Conservation (phyloP, 2,888 invertebrate species). For the Sesamia inferens region DNA sequence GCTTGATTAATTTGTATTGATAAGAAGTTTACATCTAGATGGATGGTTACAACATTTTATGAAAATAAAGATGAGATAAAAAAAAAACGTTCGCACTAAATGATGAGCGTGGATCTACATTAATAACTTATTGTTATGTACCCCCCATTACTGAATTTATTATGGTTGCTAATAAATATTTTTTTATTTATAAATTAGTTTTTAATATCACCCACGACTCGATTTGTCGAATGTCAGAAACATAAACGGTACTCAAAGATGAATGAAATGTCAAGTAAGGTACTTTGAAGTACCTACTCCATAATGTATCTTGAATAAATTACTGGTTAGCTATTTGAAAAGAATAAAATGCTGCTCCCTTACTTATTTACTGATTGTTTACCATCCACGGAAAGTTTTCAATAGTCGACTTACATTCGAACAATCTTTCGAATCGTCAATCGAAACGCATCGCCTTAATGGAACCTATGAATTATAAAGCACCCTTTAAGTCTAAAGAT, state of each 20-base stretch:
- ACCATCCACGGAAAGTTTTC: slow-evolving; percentile 10
- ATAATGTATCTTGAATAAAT: slow-evolving; percentile 66
- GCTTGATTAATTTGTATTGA: too few species aligned
- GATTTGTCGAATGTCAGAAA: slow-evolving; percentile 13
- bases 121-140: neutral
- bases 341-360: slow-evolving; percentile 54
- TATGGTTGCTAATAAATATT: neutral
- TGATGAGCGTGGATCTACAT: too few species aligned
- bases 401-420: slow-evolving; percentile 2
- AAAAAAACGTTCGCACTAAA: too few species aligned
- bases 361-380: slow-evolving; percentile 33
- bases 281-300: slow-evolving; percentile 38
- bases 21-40: too few species aligned
- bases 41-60: too few species aligned
- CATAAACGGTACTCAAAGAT: slow-evolving; percentile 19
- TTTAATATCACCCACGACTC: neutral
- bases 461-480: slow-evolving; percentile 3
- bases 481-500: neutral
- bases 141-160: neutral
- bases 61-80: too few species aligned
- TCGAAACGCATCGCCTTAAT: neutral
- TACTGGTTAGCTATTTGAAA: slow-evolving; percentile 46
- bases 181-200: too few species aligned
- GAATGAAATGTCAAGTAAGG: slow-evolving; percentile 46
- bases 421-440: slow-evolving; percentile 2